Base-by-base conservation (phyloP, 2,888 invertebrate genomes). In the Augiades crinisus region DNA sequence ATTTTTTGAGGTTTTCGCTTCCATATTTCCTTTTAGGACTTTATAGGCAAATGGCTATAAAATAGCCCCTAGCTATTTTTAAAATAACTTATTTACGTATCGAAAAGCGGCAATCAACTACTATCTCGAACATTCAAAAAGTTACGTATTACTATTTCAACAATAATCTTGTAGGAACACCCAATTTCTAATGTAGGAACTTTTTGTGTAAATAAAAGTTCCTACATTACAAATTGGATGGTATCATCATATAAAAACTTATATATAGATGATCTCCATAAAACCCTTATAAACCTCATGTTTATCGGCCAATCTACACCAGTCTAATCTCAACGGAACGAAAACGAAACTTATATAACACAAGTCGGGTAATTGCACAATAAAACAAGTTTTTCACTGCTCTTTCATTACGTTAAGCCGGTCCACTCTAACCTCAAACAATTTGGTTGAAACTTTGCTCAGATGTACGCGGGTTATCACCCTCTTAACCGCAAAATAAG, bases 401-500 rank as follows among this genome's bases (percentile, higher is more conserved):
- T 44, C 21, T 50, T 50, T 50, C 43, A 50, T 50, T 33, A 55
- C 34, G 21, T 31, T 30, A 47, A 44, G 41, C 46, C 38, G 44
- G 31, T 50, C 17, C 50, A 53, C 49, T 60, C 57, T 52, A 51
- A 60, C 57, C 53, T 54, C 54, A 24, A 47, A 53, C 54, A 56
- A 57, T 57, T 56, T 54, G 34, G 55, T 57, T 58, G 54, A 57
- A 63, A 61, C 60, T 62, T 59, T 54, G 31, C 47, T 43, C 47
- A 56, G 60, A 62, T 34, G 41, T 62, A 58, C 55, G 17, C 21
- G 51, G 53, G 59, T 58, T 64, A 64, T 63, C 61, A 58, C 56
- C 58, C 57, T 59, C 60, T 62, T 56, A 61, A 59, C 60, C 63
- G 56, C 60, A 56, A 38, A 44, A 30, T 43, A 50, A 27, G 59